These are phyloP conservation scores for Lethenteron reissneri DNA, from an alignment of 2,113 vertebrate genomes.

Conservation along the genomic window DNA sequence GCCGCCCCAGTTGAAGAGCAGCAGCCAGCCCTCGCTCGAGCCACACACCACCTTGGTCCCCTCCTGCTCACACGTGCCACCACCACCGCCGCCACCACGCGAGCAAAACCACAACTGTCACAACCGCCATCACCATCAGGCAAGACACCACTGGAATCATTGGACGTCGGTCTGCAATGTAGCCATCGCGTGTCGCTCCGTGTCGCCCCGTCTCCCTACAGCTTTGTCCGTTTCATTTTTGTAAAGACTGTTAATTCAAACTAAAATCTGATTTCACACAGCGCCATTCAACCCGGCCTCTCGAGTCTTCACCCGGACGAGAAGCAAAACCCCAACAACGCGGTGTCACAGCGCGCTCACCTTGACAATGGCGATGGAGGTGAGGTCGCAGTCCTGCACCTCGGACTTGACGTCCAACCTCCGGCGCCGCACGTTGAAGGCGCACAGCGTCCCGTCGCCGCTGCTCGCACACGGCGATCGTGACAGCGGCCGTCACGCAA, in stretches of 20 bases:
- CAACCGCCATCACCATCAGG: too few relatives aligned
- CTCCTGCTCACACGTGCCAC: constrained; percentile 17
- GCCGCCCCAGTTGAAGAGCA: constrained; percentile 89
- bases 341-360: constrained; percentile 17
- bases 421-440: constrained; percentile 58
- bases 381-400: constrained; percentile 61
- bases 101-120: neutral
- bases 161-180: too few relatives aligned
- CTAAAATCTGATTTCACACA: too few relatives aligned
- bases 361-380: constrained; percentile 55
- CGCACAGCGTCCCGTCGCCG: constrained; percentile 68
- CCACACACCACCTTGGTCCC: constrained; percentile 69
- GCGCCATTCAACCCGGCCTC: too few relatives aligned
- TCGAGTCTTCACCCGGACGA: neutral
- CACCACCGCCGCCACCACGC: too few relatives aligned
- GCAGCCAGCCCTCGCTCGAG: constrained; percentile 65
- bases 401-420: constrained; percentile 72
- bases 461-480: constrained; percentile 18
- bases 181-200: too few relatives aligned
- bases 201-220: too few relatives aligned
- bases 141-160: too few relatives aligned
- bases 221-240: too few relatives aligned
- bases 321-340: neutral
- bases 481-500: too few relatives aligned
- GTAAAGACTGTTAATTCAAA: too few relatives aligned